Evolutionary conservation across 2,888 invertebrate genomes (phyloP).

Genomic region (Oscheius sp.): DNA sequence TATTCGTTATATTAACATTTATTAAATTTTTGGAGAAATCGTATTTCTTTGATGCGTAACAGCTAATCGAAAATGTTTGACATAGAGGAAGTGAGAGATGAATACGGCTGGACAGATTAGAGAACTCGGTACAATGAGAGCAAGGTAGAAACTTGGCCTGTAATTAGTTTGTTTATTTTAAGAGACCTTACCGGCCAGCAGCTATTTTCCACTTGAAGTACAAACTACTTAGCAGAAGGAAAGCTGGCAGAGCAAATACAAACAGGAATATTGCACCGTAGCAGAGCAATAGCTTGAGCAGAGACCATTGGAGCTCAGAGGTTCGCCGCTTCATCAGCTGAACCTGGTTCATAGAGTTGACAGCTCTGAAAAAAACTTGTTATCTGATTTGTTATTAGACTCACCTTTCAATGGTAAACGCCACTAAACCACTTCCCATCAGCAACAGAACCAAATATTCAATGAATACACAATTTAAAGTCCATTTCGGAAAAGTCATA

Average conservation of each 20-base stretch:
- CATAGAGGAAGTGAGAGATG: conserved; percentile 11
- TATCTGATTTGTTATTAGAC: neutral
- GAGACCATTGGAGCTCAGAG: conserved; percentile 11
- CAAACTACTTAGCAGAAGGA: conserved; percentile 6
- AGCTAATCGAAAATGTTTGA: conserved; percentile 21
- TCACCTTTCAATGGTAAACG: conserved; percentile 15
- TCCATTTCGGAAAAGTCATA: neutral
- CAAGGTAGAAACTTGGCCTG: conserved; percentile 13
- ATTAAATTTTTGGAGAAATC: conserved; percentile 15
- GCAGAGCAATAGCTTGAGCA: conserved; percentile 16
- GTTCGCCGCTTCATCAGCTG: conserved; percentile 11
- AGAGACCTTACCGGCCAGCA: neutral
- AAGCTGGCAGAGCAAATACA: conserved; percentile 14
- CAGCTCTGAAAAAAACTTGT: neutral
- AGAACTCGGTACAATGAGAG: conserved; percentile 8
- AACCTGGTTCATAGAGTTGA: conserved; percentile 1
- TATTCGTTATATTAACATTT: too few relatives aligned
- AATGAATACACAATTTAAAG: neutral
- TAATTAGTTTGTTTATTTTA: neutral
- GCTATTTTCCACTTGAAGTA: conserved; percentile 15
- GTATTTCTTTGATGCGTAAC: neutral
- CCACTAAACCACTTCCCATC: conserved; percentile 4
- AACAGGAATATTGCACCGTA: conserved; percentile 17
- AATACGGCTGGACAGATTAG: conserved; percentile 23
- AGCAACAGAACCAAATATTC: conserved; percentile 9